Conservation (phyloP, 2,797 vertebrate genomes). For the Crypturellus tataupa region DNA sequence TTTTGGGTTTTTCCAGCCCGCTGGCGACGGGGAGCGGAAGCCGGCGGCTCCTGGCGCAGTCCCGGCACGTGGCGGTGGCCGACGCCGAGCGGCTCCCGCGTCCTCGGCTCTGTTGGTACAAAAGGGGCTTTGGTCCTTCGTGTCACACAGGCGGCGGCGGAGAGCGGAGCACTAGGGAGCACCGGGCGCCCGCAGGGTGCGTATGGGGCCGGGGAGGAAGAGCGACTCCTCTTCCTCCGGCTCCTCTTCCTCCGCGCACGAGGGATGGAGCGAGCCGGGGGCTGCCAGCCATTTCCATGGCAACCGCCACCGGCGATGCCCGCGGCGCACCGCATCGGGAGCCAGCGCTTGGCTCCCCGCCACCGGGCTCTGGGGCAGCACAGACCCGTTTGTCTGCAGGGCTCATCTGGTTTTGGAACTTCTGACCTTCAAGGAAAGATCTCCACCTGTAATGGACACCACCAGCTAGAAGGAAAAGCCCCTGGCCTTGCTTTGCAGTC, state of each 20-base stretch:
- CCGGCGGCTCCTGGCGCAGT: neutral
- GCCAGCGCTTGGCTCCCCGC: rapidly evolving
- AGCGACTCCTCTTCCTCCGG: rapidly evolving
- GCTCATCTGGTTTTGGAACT: neutral
- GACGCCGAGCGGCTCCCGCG: neutral
- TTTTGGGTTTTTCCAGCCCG: neutral
- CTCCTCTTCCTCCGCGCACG: rapidly evolving
- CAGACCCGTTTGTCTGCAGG: no score
- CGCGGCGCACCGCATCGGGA: rapidly evolving
- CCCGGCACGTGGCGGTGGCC: neutral
- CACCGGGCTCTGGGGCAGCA: neutral
- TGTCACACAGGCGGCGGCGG: rapidly evolving
- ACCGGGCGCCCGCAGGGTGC: rapidly evolving
- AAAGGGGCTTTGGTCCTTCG: no score
- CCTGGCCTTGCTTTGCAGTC: neutral
- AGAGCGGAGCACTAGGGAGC: rapidly evolving
- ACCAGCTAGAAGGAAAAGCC: neutral
- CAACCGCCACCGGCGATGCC: neutral
- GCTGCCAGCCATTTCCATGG: neutral
- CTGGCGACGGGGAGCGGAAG: neutral
- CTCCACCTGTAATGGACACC: rapidly evolving
- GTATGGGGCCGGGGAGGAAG: neutral
- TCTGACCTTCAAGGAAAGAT: neutral
- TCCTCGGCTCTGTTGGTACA: neutral
- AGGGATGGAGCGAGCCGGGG: rapidly evolving